phyloP scores from a whole-genome alignment of 2,797 vertebrate genomes.

The Otus scops region DNA sequence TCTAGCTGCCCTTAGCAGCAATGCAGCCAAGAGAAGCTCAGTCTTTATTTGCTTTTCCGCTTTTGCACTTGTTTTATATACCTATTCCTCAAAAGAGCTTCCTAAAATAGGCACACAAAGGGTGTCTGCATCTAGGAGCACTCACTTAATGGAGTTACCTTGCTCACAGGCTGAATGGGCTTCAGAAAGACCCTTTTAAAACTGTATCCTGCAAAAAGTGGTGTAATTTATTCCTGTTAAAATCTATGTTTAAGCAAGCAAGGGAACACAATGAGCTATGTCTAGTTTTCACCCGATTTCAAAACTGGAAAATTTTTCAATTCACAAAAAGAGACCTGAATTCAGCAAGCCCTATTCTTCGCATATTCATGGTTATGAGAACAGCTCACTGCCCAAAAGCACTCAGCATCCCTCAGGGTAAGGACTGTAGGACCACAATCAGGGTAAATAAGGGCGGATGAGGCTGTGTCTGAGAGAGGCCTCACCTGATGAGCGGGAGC shows the following conservation, averaged over 20 bases:
- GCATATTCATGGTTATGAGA: neutral
- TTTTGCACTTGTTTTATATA: neutral
- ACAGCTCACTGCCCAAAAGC: neutral
- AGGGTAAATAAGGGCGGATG: neutral
- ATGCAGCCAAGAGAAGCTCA: neutral
- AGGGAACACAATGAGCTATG: neutral
- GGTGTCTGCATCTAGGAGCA: neutral
- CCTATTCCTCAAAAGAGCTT: neutral
- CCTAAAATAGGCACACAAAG: neutral
- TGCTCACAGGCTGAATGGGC: neutral
- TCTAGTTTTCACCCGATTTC: neutral
- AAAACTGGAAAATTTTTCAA: neutral
- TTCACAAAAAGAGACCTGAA: neutral
- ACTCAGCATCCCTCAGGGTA: neutral
- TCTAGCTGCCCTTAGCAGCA: neutral
- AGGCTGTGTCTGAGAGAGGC: neutral
- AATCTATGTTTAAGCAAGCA: neutral
- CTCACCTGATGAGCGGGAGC: constrained; percentile 31
- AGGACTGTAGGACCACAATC: neutral
- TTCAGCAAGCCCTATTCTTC: neutral
- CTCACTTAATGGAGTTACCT: neutral
- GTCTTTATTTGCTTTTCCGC: neutral
- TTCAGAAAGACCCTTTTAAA: neutral
- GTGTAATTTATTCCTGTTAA: neutral
- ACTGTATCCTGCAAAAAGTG: neutral